Evolutionary conservation across 2,888 invertebrate genomes (phyloP).

Genomic region (Camponotus fellah): DNA sequence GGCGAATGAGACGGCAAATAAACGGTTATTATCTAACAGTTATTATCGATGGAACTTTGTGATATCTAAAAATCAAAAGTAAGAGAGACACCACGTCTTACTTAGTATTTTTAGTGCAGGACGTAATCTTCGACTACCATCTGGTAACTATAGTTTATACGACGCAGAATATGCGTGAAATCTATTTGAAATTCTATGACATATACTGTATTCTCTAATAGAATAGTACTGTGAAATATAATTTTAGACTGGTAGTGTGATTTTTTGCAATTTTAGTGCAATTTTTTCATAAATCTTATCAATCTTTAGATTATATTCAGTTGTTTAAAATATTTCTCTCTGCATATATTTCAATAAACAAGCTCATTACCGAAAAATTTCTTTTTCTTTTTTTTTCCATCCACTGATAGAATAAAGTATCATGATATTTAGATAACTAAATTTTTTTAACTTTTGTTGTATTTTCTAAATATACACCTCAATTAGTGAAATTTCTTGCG

Average conservation of each 20-base stretch:
- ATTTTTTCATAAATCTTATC: not conserved
- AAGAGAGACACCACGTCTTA: not conserved
- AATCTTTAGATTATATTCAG: not conserved
- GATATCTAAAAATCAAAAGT: slow-evolving; percentile 29
- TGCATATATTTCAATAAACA: not conserved
- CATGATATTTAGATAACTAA: too few species aligned
- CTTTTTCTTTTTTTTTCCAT: too few species aligned
- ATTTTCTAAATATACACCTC: too few species aligned
- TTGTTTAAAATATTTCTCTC: not conserved
- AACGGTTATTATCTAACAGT: not conserved
- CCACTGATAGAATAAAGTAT: too few species aligned
- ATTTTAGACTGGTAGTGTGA: not conserved
- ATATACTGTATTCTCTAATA: too few species aligned
- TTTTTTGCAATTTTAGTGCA: too few species aligned
- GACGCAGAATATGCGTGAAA: not conserved
- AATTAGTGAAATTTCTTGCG: too few species aligned
- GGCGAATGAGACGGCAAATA: not conserved
- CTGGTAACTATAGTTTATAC: not conserved
- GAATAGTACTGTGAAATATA: not conserved
- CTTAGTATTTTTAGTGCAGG: slow-evolving; percentile 20
- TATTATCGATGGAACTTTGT: not conserved
- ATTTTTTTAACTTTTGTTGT: too few species aligned
- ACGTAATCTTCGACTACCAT: not conserved
- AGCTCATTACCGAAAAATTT: not conserved
- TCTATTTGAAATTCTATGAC: not conserved